Evolutionary conservation across 2,797 vertebrate species (phyloP).

Genomic region (Echeneis naucrates): DNA sequence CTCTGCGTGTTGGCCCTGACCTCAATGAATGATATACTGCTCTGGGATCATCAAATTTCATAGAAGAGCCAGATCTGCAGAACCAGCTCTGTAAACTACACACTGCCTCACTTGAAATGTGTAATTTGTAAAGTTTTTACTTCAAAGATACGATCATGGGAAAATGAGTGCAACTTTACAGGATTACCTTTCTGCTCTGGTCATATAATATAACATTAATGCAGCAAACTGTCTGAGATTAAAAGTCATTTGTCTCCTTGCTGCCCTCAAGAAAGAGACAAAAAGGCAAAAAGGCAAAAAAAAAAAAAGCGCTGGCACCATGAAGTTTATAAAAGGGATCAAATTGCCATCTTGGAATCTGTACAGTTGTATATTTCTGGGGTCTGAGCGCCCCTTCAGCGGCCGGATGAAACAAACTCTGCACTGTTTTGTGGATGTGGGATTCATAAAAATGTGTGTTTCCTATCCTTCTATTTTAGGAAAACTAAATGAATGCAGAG

Average conservation of each 20-base stretch:
- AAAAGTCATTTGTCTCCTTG: constrained; percentile 31
- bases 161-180: background rate
- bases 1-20: too few relatives aligned
- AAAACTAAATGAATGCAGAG: constrained; percentile 7
- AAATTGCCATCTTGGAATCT: constrained; percentile 47
- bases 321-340: constrained; percentile 51
- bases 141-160: background rate
- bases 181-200: background rate
- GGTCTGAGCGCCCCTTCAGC: background rate
- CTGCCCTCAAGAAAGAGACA: constrained; percentile 14
- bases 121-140: background rate
- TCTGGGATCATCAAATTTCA: constrained; percentile 19
- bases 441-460: constrained; percentile 8
- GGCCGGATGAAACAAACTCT: constrained; percentile 7
- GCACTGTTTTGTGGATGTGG: background rate
- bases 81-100: constrained; percentile 3
- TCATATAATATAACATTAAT: background rate
- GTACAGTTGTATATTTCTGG: constrained; percentile 19
- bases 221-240: background rate
- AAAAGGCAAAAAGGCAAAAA: too few relatives aligned
- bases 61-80: constrained; percentile 18
- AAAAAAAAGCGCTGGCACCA: constrained; percentile 13
- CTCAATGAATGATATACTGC: too few relatives aligned
- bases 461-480: constrained; percentile 2
- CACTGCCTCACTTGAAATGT: background rate